phyloP scores from a whole-genome alignment of 1,140 invertebrate genomes.

The Battus philenor region DNA sequence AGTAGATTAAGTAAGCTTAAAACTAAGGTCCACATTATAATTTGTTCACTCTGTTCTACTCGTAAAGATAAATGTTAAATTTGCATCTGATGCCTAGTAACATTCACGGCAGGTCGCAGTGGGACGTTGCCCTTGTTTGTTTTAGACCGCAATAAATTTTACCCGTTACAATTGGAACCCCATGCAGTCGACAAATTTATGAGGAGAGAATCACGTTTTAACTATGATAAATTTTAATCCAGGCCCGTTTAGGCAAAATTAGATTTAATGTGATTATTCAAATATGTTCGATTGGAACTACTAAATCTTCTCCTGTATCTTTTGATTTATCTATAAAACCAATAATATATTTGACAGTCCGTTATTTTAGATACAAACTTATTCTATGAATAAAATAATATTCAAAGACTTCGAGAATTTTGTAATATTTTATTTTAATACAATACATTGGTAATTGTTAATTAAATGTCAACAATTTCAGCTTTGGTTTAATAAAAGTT shows the following conservation, averaged over 20 bases:
- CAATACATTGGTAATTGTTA: too few relatives aligned
- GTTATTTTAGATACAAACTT: too few relatives aligned
- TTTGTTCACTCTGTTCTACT: too few relatives aligned
- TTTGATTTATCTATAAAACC: neutral
- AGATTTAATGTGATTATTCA: constrained; percentile 38
- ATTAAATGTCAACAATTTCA: too few relatives aligned
- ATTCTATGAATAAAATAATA: too few relatives aligned
- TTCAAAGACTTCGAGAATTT: too few relatives aligned
- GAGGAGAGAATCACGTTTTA: constrained; percentile 36
- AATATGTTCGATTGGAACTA: constrained; percentile 2
- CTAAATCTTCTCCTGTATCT: constrained; percentile 1
- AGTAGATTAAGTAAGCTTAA: too few relatives aligned
- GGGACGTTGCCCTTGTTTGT: constrained; percentile 53
- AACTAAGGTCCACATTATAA: too few relatives aligned
- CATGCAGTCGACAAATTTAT: constrained; percentile 56
- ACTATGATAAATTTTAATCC: constrained; percentile 42
- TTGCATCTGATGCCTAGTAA: constrained; percentile 2
- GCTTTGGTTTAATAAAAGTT: too few relatives aligned
- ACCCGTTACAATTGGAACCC: constrained; percentile 40
- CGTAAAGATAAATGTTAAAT: too few relatives aligned
- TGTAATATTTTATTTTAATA: too few relatives aligned
- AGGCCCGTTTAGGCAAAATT: constrained; percentile 42
- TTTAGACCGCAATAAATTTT: constrained; percentile 59
- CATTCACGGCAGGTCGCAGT: constrained; percentile 37
- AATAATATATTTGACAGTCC: too few relatives aligned